Base-by-base conservation (phyloP, 2,888 invertebrate species). In the Eupsilia transversa region DNA sequence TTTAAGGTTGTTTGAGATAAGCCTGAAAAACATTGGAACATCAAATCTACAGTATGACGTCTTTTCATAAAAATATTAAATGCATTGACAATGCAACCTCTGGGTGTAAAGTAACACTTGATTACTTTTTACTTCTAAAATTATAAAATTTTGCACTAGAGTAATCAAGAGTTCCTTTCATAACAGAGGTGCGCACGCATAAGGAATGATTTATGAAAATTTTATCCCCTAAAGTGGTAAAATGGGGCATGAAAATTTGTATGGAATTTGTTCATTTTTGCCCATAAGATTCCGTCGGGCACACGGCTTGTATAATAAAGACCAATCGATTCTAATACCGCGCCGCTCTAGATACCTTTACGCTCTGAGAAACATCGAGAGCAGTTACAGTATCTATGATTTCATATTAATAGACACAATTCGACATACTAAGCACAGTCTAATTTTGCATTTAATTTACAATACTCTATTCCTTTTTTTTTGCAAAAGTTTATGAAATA, bases 361-460 rank as follows among this genome's bases (percentile, higher is more conserved):
- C 64, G 76, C 67, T 81, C 81, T n/a, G 30, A 54, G 41, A 49
- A 41, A 33, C 46, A 80, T 63, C n/a, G 27, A 59, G 70, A 33
- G 4, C 75, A 72, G n/a, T 60, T 49, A 60, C 20, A 35, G 14
- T 63, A 69, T 52, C 27, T 27, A 79, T 77, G 56, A 60, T 49
- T 65, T 14, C 14, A 56, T 14, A 60, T 54, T 14, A n/a, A 65
- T 49, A 52, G 35, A 30, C 43, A 38, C 17, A 66, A 20, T 7
- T 52, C 7, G 3, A 49, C 30, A 41, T 27, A 72, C 10, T 35
- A 41, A 49, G 43, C n/a, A 30, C 61, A 56, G 10, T 38, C 1
- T 63, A 56, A 74, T 56, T 43, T 38, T 60, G 33, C 17, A 41
- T 60, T n/a, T 12, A 52, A n/a, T 46, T 46, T 46, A 20, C 46